Base-by-base conservation (phyloP, 2,113 vertebrate genomes). In the Diadophis punctatus region DNA sequence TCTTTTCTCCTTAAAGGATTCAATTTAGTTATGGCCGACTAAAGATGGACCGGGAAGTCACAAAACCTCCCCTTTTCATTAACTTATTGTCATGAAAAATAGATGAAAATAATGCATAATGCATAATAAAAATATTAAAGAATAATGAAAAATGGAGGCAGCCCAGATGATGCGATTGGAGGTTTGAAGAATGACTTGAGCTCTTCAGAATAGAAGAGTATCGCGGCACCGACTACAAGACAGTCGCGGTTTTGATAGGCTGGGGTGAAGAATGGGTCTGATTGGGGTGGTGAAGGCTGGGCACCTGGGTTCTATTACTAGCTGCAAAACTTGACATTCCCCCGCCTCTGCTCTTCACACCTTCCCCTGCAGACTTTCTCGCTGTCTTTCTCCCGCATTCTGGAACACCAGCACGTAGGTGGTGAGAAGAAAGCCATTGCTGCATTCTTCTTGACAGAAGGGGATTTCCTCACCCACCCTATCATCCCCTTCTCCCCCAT, bases 301-400 rank as follows among this genome's bases (percentile, higher is more conserved):
- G 90, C 89, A 88, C 90, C 46, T 88, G 90, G 86, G 52, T 93
- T 91, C 93, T 91, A 89, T 93, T 93, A 74, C 56, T 2, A 74
- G 93, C 56, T 8, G 8, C 51, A 89, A 56, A 91, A 68, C 74
- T 86, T 91, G 48, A 58, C 91, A 87, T 55, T 25, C 53, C 48
- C 52, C 85, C 85, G 39, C 93, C 91, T 88, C 84, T 91, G 60
- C 49, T n/a, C 53, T 56, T 91, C 90, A 89, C 93, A 91, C 93
- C 87, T 86, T 91, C 93, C 87, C 25, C 49, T 43, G 55, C 87
- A 58, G 23, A 51, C 46, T 90, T 90, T 93, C 80, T 74, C 5
- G 6, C 34, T 87, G 89, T 49, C 74, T 63, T 53, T 90, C 53
- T 74, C 87, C 30, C 56, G 16, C 52, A 8, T 89, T 27, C 55